Evolutionary conservation across 2,113 vertebrate genomes (phyloP), one percentile per base, ranked within the genome.

Genomic region (Chamaetylas fuelleborni): DNA sequence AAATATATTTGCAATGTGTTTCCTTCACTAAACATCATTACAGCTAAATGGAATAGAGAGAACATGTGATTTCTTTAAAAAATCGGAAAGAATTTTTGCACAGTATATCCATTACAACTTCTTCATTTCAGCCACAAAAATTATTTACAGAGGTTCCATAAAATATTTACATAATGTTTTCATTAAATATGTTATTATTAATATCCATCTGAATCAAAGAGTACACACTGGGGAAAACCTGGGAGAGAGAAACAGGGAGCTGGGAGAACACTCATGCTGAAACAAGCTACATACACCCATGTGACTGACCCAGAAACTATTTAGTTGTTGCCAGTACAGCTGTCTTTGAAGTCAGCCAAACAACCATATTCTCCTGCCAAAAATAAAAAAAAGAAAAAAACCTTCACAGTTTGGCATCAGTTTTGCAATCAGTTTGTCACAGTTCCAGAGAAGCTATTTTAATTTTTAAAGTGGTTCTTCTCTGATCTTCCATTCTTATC

Each of bases 321-420:
- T 95, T 53, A 51, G 61, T 62, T 92, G 51, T 79, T 96, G 96
- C 96, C 95, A 97, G 70, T 90, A 95, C 96, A 97, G 91, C 95
- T 97, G 96, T 86, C 93, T 96, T 96, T 96, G 88, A 94, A 96
- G 91, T 96, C 88, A 97, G 96, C 90, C 92, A 97, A 96, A 60
- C 50, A 95, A 83, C 53, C 69, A 77, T 17, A 33, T 12, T 57
- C 47, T 58, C 31, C 48, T 96, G 96, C 94, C 95, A 96, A 88
- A 96, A 72, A 82, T 45, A 26, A 33, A 26, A 67, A 67, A 65
- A 56, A 78, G 67, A 38, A 36, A 54, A 31, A 60, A 73, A 0
- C 2, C 50, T 87, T 62, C 56, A 4, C 36, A 69, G 40, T 71
- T 95, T 95, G 92, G 64, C 73, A 90, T 95, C 65, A 93, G 61